These are phyloP conservation scores for Falco berigora DNA, from an alignment of 2,797 vertebrate species.

Conservation along the genomic window DNA sequence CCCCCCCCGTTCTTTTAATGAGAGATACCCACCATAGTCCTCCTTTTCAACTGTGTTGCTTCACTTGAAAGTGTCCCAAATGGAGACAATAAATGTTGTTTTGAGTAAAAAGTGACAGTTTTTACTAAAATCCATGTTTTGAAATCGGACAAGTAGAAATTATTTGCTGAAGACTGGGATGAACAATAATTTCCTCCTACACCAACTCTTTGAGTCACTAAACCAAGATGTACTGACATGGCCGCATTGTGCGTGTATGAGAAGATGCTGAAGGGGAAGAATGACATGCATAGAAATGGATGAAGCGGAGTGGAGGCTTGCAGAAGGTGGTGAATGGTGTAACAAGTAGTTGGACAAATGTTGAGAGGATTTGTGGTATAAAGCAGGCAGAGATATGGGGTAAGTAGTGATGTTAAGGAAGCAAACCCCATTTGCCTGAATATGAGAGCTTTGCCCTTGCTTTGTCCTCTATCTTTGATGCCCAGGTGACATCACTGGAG, in stretches of 20 bases:
- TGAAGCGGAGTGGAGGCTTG: not conserved
- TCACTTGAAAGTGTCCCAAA: not conserved
- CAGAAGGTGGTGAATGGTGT: not conserved
- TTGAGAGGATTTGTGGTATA: not conserved
- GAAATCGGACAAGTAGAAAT: not conserved
- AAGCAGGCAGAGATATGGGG: not conserved
- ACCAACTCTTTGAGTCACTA: not conserved
- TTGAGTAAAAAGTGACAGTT: not conserved
- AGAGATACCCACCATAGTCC: not conserved
- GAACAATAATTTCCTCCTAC: not conserved
- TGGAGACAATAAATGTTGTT: not conserved
- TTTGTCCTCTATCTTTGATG: not conserved
- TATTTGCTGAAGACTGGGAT: not conserved
- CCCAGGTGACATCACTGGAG: slow-evolving; percentile 78
- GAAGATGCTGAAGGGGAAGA: not conserved
- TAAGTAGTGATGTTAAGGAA: not conserved
- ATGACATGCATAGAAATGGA: not conserved
- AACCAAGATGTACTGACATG: not conserved
- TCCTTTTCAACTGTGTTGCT: not conserved
- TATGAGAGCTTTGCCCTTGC: not conserved
- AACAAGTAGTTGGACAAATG: not conserved
- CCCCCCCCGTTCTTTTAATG: not conserved
- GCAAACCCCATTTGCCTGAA: not conserved
- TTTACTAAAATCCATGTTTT: not conserved
- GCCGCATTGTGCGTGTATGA: not conserved